phyloP scores from a whole-genome alignment of 2,797 vertebrate species.

The Semotilus atromaculatus region DNA sequence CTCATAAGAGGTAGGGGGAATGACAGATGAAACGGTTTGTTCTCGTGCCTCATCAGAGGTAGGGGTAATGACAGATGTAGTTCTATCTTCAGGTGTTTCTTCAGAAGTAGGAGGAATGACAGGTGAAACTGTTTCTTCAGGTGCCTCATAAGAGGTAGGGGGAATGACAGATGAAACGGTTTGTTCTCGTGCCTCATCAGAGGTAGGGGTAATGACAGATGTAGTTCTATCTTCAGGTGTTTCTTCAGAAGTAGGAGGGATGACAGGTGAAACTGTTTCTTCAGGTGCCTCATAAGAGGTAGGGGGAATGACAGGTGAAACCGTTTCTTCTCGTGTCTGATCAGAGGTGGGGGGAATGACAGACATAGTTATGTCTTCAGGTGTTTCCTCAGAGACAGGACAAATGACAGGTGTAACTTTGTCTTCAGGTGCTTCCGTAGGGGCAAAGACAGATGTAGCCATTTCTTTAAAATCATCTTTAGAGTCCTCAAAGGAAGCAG shows the following conservation, averaged over 20 bases:
- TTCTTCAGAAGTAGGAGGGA: background rate
- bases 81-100: background rate
- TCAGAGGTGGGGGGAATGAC: background rate
- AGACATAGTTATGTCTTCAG: conserved; percentile 36
- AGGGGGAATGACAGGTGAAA: background rate
- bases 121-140: conserved; percentile 35
- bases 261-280: conserved; percentile 19
- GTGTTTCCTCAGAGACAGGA: conserved; percentile 39
- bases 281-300: background rate
- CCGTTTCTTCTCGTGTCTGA: conserved; percentile 45
- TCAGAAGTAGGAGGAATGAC: background rate
- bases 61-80: background rate
- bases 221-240: conserved; percentile 26
- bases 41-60: background rate
- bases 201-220: conserved; percentile 5
- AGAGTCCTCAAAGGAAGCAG: conserved; percentile 38
- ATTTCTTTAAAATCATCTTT: conserved; percentile 55
- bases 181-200: background rate
- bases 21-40: background rate
- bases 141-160: conserved; percentile 24
- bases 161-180: background rate
- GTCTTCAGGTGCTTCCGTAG: background rate
- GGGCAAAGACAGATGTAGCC: background rate
- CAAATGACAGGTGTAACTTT: conserved; percentile 8
- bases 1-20: background rate